A percentile compares a stretch with the other conserved stretches of the same genome.
Conservation (phyloP, 2,113 vertebrate species). For the Zapornia atra region DNA sequence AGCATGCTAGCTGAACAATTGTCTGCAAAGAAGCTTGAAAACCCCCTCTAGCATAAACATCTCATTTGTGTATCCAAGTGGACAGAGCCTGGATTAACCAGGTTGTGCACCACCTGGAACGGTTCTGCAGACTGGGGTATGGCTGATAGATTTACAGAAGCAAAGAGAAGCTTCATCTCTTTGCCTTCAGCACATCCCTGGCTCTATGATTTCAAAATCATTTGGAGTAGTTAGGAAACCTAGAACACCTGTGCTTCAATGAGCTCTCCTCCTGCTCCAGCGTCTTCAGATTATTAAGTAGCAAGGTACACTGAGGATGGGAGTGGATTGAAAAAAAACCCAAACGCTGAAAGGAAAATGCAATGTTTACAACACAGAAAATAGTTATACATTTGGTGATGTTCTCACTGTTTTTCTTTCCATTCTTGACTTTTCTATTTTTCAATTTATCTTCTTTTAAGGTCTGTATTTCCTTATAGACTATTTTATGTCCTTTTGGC, state of each 20-base stretch:
- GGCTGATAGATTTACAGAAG: constrained; percentile 31
- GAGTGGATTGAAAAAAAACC: not conserved
- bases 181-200: not conserved
- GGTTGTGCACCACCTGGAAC: constrained; percentile 11
- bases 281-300: not conserved
- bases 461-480: not conserved
- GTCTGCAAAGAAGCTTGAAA: not conserved
- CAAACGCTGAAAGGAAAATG: not conserved
- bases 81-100: not conserved
- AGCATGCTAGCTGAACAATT: not conserved
- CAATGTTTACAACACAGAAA: not conserved
- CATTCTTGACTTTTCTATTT: not conserved
- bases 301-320: not conserved
- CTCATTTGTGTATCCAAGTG: not conserved
- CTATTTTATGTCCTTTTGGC: not conserved
- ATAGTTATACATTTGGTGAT: not conserved
- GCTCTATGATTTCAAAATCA: not conserved
- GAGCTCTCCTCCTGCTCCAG: not conserved
- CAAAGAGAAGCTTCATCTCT: not conserved
- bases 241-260: not conserved
- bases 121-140: not conserved
- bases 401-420: not conserved
- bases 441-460: not conserved
- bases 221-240: not conserved
- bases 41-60: constrained; percentile 31